Conservation (phyloP, 2,888 invertebrate species). For the Pteria penguin region DNA sequence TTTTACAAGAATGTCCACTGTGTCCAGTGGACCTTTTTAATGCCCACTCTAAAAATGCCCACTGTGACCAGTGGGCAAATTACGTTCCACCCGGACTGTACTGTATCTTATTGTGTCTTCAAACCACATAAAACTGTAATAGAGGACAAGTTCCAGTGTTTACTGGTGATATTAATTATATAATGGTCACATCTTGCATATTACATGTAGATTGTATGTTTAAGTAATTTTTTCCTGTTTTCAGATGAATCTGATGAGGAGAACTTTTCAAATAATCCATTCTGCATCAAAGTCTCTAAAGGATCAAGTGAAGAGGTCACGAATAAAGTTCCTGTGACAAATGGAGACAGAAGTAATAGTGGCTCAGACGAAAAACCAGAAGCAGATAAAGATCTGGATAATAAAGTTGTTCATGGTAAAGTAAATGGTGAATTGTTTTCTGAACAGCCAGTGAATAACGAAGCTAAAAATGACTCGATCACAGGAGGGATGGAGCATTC, state of each 20-base stretch:
- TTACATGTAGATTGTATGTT: too few species aligned
- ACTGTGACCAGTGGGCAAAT: too few species aligned
- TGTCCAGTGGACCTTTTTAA: too few species aligned
- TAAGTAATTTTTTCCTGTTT: not conserved
- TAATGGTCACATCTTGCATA: too few species aligned
- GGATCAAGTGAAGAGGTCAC: not conserved
- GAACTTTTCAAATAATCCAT: conserved; percentile 6
- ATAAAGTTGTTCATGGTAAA: too few species aligned
- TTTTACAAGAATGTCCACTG: too few species aligned
- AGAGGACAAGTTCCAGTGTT: too few species aligned
- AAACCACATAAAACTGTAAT: too few species aligned
- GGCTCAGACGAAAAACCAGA: not conserved
- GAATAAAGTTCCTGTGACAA: not conserved
- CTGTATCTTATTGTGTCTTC: too few species aligned
- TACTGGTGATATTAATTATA: too few species aligned
- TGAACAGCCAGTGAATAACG: not conserved
- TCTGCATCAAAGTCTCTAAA: conserved; percentile 20
- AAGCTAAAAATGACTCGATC: not conserved
- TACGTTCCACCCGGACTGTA: too few species aligned
- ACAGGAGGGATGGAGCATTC: not conserved
- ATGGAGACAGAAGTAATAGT: not conserved
- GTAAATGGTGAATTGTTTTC: not conserved
- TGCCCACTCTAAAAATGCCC: too few species aligned
- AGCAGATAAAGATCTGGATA: not conserved
- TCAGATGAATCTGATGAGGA: conserved; percentile 11